Evolutionary conservation across 2,797 vertebrate species (phyloP), one percentile per base, ranked within the genome.

Genomic region (Vespertilio murinus): DNA sequence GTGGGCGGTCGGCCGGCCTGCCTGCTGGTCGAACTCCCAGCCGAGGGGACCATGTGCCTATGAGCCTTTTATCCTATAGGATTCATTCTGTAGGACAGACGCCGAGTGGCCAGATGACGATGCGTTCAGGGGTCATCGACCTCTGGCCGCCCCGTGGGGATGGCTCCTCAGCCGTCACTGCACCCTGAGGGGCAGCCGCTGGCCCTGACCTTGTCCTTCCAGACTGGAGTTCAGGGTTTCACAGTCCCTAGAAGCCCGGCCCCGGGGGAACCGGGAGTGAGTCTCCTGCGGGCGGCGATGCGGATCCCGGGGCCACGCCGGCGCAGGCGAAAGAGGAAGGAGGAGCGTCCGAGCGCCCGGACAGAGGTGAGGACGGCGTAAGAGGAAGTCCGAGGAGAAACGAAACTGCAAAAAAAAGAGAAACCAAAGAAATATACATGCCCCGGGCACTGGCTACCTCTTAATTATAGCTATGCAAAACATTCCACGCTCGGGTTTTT

Each of bases 351-450:
- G 11, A 35, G 49, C 6, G 52, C 86, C 47, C 35, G 25, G 18
- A 42, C 42, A 35, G 3, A 13, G 70, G 73, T 6, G 38, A 87
- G 67, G 83, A 80, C 6, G 6, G 54, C 69, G 77, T 30, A 94
- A 95, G 95, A 70, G 96, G 96, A 97, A 97, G 96, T 96, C 65
- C 95, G 81, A 97, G 95, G 17, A 95, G 91, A 97, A 97, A 84
- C 52, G 94, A 97, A 97, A 97, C 96, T 96, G 85, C 13, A 94
- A 91, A 93, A 91, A 93, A 22, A 33, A 92, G 42, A 94, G 80
- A 97, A 96, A 92, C 70, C 52, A 70, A 74, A 84, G 69, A 80
- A 70, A 59, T 59, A 28, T 11, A 12, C 1, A 28, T 2, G 1
- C 33, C 67, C 23, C 65, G 78, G 93, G 82, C 23, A 10, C 33